Evolutionary conservation across 2,888 invertebrate species (phyloP), one percentile per base, ranked within the genome.

Genomic region (Lasioglossum leucozonium): DNA sequence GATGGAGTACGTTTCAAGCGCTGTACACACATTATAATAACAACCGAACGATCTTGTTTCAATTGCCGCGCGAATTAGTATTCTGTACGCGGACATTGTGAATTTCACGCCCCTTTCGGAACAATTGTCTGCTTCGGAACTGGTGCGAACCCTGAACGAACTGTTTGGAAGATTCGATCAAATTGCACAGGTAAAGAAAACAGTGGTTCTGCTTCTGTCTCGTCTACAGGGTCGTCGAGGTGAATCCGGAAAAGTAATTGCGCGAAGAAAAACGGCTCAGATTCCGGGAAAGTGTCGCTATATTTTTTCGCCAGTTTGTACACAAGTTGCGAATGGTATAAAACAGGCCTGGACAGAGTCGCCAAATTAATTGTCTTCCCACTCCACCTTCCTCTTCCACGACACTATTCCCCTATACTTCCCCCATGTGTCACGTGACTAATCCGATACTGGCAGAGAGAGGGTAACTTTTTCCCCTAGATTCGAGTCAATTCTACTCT

Each of bases 41-140:
- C 40, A 22, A 69, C 40, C 22, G 37, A 40, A 69, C n/a, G 40
- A 72, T 51, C 30, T 72, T 67, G 34, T 18, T 37, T 26, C 18
- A 34, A 72, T 58, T 55, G 47, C 55, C 62, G 5, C 72, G 34
- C 94, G 93, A 47, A 58, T 71, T 93, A 97, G 99, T 94, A 99
- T 99, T 89, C 96, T 99, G 69, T 99, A 99, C 95, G 99, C 99
- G 0, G 99, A 99, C 94, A 99, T 99, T 91, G 99, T 99, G 47
- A 99, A 99, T 96, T 99, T 99, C 95, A 99, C 99, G 0, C 99
- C 99, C 0, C 96, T 99, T 58, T 99, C 99, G 0, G 99, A 99
- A 90, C 97, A 98, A 88, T 96, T 99, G 91, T 98, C 97, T 71
- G 99, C 99, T 22, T 98, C 98, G 1, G 99, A 99, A 94, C 96